Evolutionary conservation across 2,888 invertebrate species (phyloP).

Genomic region (Embidobia sp.): DNA sequence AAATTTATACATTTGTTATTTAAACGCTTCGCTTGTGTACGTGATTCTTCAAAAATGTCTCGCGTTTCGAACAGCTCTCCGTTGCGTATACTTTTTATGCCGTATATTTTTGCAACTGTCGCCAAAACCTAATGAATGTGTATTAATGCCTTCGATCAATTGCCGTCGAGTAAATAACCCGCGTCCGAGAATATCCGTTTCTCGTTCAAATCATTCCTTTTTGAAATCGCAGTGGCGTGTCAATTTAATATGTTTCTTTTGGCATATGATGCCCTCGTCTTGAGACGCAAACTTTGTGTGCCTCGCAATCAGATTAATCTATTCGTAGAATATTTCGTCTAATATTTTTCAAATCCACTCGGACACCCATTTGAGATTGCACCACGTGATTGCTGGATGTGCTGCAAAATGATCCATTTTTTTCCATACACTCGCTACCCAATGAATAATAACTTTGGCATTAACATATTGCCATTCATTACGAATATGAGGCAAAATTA

Average conservation of each 20-base stretch:
- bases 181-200: conserved; percentile 42
- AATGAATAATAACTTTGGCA: conserved; percentile 44
- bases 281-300: conserved; percentile 45
- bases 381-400: conserved; percentile 42
- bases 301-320: conserved; percentile 49
- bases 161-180: conserved; percentile 27
- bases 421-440: conserved; percentile 2
- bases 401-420: conserved; percentile 32
- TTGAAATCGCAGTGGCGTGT: conserved; percentile 34
- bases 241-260: conserved; percentile 62
- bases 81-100: no score
- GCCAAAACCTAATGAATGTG: conserved; percentile 3
- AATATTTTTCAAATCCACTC: conserved; percentile 37
- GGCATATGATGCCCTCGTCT: conserved; percentile 48
- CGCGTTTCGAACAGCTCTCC: no score
- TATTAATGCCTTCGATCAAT: conserved; percentile 10
- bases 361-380: conserved; percentile 34
- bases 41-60: no score
- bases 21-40: no score
- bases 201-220: conserved; percentile 44
- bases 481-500: conserved; percentile 15
- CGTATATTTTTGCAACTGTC: no score
- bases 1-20: neutral
- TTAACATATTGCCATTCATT: conserved; percentile 44
- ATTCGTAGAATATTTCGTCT: conserved; percentile 51